Percentiles rank a stretch among this genome's conserved stretches.
Evolutionary conservation across 1,140 invertebrate species (phyloP).

Genomic region (Calycopis cecrops): DNA sequence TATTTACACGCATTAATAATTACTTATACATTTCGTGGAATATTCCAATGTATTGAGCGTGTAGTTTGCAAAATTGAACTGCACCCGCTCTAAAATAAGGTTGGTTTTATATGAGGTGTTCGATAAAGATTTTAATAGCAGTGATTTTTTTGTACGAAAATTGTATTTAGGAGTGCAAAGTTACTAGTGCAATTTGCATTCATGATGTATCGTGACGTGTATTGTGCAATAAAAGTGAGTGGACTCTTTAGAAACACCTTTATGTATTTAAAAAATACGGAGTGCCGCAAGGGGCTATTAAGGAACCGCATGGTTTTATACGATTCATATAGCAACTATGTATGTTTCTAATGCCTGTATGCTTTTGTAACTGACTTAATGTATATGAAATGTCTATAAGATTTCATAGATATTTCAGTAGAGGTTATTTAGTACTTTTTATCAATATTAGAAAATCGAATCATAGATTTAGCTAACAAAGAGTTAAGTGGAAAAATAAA

Average conservation of each 20-base stretch:
- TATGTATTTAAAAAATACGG: background rate
- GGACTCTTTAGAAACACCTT: conserved; percentile 5
- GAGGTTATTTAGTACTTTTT: no score
- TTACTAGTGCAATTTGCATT: conserved; percentile 7
- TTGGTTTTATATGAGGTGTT: background rate
- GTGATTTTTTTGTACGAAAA: conserved; percentile 4
- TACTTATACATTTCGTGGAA: background rate
- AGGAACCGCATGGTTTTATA: background rate
- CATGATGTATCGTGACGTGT: conserved; percentile 7
- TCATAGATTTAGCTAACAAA: no score
- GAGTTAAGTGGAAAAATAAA: no score
- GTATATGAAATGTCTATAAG: no score
- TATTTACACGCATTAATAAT: background rate
- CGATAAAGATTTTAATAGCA: background rate
- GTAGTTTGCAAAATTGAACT: background rate
- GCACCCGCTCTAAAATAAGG: background rate
- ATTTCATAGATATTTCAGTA: no score
- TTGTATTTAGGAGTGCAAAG: conserved; percentile 6
- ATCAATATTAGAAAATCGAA: no score
- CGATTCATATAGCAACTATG: no score
- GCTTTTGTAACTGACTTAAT: no score
- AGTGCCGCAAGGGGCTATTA: background rate
- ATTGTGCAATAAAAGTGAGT: conserved; percentile 4
- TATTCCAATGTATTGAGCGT: background rate
- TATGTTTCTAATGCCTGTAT: no score